Evolutionary conservation across 2,888 invertebrate genomes (phyloP), one percentile per base, ranked within the genome.

Genomic region (Ochlodes sylvanus): DNA sequence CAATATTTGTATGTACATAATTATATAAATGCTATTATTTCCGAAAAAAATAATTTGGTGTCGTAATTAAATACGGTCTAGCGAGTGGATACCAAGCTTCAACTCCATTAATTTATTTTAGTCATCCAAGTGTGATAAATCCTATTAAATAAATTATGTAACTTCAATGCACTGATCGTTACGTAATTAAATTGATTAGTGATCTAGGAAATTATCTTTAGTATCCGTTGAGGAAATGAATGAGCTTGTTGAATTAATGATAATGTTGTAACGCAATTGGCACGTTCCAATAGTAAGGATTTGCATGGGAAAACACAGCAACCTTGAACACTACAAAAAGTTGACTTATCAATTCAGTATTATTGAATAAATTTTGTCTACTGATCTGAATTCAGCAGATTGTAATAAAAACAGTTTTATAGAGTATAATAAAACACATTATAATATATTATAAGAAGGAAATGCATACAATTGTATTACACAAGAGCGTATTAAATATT

Each of bases 291-390:
- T 27, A 12, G 4, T n/a, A 54, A 54, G 14, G 27, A 54, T 54
- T 54, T 32, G 27, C 54, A 54, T 54, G n/a, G n/a, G n/a, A 32
- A 54, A 54, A 32, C 14, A 32, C 21, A 54, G 54, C n/a, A 54
- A 3, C 32, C 54, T 54, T 54, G 27, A 54, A 54, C n/a, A 32
- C 32, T 32, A 15, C 54, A 54, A 54, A 54, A 54, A 32, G 14
- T n/a, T 32, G 32, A 54, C 32, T 32, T 54, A 32, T 15, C 19
- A 19, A 54, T 54, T 54, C 27, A 54, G n/a, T 32, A 32, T 54
- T n/a, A 54, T 54, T 32, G 54, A 32, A n/a, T n/a, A n/a, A 27
- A 6, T 2, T n/a, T 54, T 54, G n/a, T 32, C 54, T 27, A 54
- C n/a, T n/a, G 27, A 21, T n/a, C 32, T 32, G 32, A 54, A 54